Evolutionary conservation across 1,140 invertebrate species (phyloP).

Genomic region (Drosophila cardini): DNA sequence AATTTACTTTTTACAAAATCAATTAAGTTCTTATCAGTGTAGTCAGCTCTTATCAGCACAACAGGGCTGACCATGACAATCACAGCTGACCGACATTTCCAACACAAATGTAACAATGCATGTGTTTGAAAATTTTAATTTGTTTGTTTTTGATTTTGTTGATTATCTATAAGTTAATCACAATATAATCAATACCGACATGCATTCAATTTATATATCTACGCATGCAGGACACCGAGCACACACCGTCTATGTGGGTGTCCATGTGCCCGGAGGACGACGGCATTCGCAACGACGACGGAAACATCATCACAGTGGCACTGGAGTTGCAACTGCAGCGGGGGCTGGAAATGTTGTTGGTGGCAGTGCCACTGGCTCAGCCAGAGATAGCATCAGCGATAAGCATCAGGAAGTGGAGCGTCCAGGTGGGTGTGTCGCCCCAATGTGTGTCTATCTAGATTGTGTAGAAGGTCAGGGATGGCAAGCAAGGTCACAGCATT

Average conservation of each 20-base stretch:
- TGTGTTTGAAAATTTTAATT: background rate
- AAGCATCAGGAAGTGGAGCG: conserved; percentile 77
- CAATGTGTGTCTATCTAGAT: background rate
- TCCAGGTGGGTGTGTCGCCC: conserved; percentile 70
- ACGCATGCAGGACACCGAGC: conserved; percentile 91
- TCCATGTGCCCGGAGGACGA: conserved; percentile 92
- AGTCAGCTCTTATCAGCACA: conserved; percentile 18
- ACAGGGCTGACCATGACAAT: background rate
- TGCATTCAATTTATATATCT: conserved; percentile 34
- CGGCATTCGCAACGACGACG: conserved; percentile 91
- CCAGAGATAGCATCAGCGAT: conserved; percentile 68
- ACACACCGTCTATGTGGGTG: conserved; percentile 94
- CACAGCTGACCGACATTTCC: background rate
- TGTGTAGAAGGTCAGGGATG: conserved; percentile 15
- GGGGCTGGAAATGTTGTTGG: conserved; percentile 42
- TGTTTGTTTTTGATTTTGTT: conserved; percentile 14
- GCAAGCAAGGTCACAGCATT: conserved; percentile 48
- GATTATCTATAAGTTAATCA: background rate
- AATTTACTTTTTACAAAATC: too few species aligned
- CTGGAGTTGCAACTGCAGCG: conserved; percentile 20
- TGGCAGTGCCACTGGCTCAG: conserved; percentile 43
- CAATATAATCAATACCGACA: conserved; percentile 29
- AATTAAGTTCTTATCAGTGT: too few species aligned
- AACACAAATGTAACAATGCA: conserved; percentile 11
- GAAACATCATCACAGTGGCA: conserved; percentile 89